phyloP scores from a whole-genome alignment of 1,140 invertebrate species.

The Drosophila persimilis region DNA sequence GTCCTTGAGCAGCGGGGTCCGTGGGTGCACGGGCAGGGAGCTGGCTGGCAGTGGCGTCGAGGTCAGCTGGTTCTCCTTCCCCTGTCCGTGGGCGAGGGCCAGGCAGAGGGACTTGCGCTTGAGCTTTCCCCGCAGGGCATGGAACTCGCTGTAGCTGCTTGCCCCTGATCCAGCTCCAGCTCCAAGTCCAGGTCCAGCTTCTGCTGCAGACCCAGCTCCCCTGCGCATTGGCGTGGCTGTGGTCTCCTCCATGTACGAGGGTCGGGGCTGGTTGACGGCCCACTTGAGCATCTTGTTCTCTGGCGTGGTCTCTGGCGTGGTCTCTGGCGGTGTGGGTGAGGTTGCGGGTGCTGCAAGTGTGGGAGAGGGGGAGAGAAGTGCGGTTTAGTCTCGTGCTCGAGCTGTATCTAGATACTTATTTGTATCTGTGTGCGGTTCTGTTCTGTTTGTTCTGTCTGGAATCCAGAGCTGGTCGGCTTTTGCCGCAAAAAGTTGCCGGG shows the following conservation, averaged over 20 bases:
- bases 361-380: slow-evolving; percentile 15
- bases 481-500: slow-evolving; percentile 48
- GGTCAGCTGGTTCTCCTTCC: slow-evolving; percentile 78
- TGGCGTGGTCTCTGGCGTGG: not conserved
- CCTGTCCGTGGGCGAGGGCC: slow-evolving; percentile 10
- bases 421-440: not conserved
- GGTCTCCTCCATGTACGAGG: slow-evolving; percentile 54
- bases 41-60: slow-evolving; percentile 69
- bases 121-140: slow-evolving; percentile 38
- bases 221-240: too few species aligned
- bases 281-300: slow-evolving; percentile 76
- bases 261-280: slow-evolving; percentile 74
- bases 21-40: slow-evolving; percentile 9
- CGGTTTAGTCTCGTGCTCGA: slow-evolving; percentile 25
- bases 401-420: slow-evolving; percentile 13
- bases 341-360: slow-evolving; percentile 54
- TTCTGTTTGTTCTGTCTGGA: not conserved
- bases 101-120: slow-evolving; percentile 41
- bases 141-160: slow-evolving; percentile 50
- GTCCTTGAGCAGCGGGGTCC: slow-evolving; percentile 61
- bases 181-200: not conserved
- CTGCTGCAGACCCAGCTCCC: not conserved
- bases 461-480: slow-evolving; percentile 24
- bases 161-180: not conserved
- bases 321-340: not conserved